These are phyloP conservation scores for rabbit (Oryctolagus cuniculus) DNA, from an alignment of 2,113 vertebrate species.

Conservation along the genomic window mOryCun1.1 NC_091432.1:57607501-57608000, in stretches of 20 bases:
- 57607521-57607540: neutral
- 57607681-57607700: neutral
- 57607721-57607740: neutral
- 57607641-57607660: conserved; percentile 37
- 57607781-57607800: neutral
- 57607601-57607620: neutral
- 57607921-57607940: neutral
- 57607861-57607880: neutral
- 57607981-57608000: neutral
- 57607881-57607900: neutral
- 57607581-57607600: neutral
- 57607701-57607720: neutral
- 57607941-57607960: conserved; percentile 18
- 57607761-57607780: neutral
- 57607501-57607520: conserved; percentile 21
- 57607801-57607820: neutral
- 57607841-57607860: neutral
- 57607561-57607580: neutral
- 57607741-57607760: neutral
- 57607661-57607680: neutral
- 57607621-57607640: neutral
- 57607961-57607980: neutral
- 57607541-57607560: neutral
- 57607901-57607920: neutral
- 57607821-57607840: conserved; percentile 12